Conservation (phyloP, 2,113 vertebrate species). For the Thamnophis sirtalis region DNA sequence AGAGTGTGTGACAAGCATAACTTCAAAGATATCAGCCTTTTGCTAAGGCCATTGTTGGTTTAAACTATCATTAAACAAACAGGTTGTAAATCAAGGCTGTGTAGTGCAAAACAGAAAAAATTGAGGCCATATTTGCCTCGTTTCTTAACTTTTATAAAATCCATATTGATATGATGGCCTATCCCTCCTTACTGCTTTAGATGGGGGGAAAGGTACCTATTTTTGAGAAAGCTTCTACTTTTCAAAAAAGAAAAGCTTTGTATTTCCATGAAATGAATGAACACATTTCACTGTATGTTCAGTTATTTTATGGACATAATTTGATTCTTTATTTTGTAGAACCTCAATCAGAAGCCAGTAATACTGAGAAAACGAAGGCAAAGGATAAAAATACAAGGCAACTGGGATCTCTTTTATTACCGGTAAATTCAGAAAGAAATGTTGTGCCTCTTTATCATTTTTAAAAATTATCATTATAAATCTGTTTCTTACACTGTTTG, state of each 20-base stretch:
- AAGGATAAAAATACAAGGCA: conserved; percentile 96
- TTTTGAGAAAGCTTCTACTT: neutral
- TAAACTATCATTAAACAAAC: neutral
- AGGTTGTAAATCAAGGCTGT: neutral
- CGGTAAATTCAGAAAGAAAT: conserved; percentile 69
- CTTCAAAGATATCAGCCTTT: neutral
- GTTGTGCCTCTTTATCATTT: neutral
- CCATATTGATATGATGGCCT: neutral
- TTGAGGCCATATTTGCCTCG: conserved; percentile 38
- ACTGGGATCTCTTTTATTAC: conserved; percentile 99
- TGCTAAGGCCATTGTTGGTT: neutral
- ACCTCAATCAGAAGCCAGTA: conserved; percentile 92
- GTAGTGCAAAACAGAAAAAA: neutral
- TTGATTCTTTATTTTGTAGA: conserved; percentile 73
- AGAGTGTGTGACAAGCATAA: neutral
- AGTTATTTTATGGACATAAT: neutral
- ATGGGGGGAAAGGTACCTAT: neutral
- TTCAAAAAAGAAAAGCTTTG: neutral
- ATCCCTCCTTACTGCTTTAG: neutral
- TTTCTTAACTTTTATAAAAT: conserved; percentile 6
- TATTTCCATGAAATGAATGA: neutral
- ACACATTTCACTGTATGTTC: neutral
- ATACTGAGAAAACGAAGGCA: conserved; percentile 94
- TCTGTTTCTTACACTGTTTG: conserved; percentile 6
- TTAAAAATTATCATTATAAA: neutral